Evolutionary conservation across 1,140 invertebrate species (phyloP).

Genomic region (Hestina assimilis): DNA sequence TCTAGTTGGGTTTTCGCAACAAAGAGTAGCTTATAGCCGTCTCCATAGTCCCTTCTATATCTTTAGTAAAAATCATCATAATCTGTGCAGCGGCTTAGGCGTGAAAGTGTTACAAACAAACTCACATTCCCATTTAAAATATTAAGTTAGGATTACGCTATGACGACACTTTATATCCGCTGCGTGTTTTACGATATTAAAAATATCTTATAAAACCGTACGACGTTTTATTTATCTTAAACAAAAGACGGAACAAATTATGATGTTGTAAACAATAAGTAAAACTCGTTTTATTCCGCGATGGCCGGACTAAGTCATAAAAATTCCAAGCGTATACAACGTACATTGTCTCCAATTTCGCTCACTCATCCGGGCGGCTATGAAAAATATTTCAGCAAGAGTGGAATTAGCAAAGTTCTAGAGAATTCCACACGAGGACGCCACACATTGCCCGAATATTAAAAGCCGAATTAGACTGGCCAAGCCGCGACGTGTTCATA

Average conservation of each 20-base stretch:
- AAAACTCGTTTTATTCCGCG: constrained; percentile 43
- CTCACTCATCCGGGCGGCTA: constrained; percentile 36
- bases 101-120: too few relatives aligned
- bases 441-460: constrained; percentile 64
- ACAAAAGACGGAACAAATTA: constrained; percentile 23
- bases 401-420: constrained; percentile 61
- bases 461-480: constrained; percentile 64
- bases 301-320: constrained; percentile 39
- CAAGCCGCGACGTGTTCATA: constrained; percentile 52
- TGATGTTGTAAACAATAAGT: constrained; percentile 39
- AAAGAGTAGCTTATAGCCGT: too few relatives aligned
- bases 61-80: too few relatives aligned
- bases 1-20: too few relatives aligned
- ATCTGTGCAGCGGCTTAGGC: too few relatives aligned
- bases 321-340: constrained; percentile 40
- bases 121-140: too few relatives aligned
- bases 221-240: constrained; percentile 12
- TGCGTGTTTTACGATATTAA: background rate
- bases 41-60: too few relatives aligned
- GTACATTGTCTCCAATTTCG: constrained; percentile 49
- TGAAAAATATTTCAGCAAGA: constrained; percentile 57
- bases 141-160: too few relatives aligned
- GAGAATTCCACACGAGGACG: constrained; percentile 38
- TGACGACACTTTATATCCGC: background rate
- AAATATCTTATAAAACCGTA: background rate